Percentiles rank a stretch among this genome's conserved stretches.
Evolutionary conservation across 2,797 vertebrate genomes (phyloP).

Genomic region (Gila robusta): DNA sequence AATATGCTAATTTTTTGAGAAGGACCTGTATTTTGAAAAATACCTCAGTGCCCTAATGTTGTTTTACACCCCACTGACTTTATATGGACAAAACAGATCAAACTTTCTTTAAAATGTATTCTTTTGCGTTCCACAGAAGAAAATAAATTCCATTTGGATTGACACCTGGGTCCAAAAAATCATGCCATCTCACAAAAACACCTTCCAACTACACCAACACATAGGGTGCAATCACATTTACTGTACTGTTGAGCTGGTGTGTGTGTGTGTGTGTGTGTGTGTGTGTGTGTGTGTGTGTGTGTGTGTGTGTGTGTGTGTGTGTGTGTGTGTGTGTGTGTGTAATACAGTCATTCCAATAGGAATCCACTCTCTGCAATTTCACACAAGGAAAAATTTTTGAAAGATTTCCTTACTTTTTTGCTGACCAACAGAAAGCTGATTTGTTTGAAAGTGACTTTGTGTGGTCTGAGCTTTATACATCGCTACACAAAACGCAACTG

Average conservation of each 20-base stretch:
- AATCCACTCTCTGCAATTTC: neutral
- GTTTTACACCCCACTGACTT: neutral
- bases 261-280: too few relatives aligned
- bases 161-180: too few relatives aligned
- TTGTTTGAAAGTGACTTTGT: neutral
- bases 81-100: neutral
- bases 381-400: too few relatives aligned
- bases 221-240: neutral
- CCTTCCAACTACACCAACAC: neutral
- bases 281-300: too few relatives aligned
- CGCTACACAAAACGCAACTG: neutral
- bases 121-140: neutral
- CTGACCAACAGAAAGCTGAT: neutral
- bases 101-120: neutral
- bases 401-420: neutral
- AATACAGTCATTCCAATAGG: neutral
- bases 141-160: too few relatives aligned
- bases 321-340: too few relatives aligned
- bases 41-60: neutral
- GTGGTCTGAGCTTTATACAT: neutral
- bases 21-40: neutral
- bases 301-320: too few relatives aligned
- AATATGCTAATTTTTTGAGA: too few relatives aligned
- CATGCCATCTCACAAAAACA: too few relatives aligned
- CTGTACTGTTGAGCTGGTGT: neutral